Evolutionary conservation across 53 echinoderm and acorn worm genomes (phyloP).

Genomic region (Astropecten irregularis): DNA sequence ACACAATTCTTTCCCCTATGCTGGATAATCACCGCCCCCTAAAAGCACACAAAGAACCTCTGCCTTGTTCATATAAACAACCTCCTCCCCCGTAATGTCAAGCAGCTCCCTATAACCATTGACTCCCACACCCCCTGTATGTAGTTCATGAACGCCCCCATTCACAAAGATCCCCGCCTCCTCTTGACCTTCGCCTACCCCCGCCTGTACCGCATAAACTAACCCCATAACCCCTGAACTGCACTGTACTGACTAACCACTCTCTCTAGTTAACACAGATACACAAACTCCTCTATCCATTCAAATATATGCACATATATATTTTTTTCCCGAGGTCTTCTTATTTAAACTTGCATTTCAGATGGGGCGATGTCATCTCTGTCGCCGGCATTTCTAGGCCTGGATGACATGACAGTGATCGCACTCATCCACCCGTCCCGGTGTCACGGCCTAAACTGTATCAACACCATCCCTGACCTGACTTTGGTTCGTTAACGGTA

Average conservation of each 20-base stretch:
- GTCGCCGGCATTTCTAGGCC: constrained; percentile 19
- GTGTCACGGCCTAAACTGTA: constrained; percentile 44
- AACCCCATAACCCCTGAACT: too few relatives aligned
- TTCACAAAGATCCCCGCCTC: not conserved
- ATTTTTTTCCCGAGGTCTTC: not conserved
- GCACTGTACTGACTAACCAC: too few relatives aligned
- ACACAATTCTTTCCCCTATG: too few relatives aligned
- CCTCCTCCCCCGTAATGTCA: too few relatives aligned
- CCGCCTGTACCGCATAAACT: too few relatives aligned
- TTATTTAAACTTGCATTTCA: not conserved
- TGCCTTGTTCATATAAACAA: too few relatives aligned
- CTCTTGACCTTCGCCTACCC: not conserved
- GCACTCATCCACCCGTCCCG: constrained; percentile 57
- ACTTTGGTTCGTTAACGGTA: constrained; percentile 43
- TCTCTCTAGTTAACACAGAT: not conserved
- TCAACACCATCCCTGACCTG: constrained; percentile 64
- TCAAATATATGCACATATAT: not conserved
- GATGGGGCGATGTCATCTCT: constrained; percentile 74
- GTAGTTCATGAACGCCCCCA: too few relatives aligned
- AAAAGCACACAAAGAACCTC: too few relatives aligned
- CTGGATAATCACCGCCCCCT: too few relatives aligned
- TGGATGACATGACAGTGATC: constrained; percentile 28
- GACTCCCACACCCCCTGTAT: too few relatives aligned
- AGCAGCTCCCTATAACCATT: too few relatives aligned
- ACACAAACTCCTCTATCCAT: not conserved